Evolutionary conservation across 2,113 vertebrate species (phyloP).

Genomic region (Coracopsis vasa): DNA sequence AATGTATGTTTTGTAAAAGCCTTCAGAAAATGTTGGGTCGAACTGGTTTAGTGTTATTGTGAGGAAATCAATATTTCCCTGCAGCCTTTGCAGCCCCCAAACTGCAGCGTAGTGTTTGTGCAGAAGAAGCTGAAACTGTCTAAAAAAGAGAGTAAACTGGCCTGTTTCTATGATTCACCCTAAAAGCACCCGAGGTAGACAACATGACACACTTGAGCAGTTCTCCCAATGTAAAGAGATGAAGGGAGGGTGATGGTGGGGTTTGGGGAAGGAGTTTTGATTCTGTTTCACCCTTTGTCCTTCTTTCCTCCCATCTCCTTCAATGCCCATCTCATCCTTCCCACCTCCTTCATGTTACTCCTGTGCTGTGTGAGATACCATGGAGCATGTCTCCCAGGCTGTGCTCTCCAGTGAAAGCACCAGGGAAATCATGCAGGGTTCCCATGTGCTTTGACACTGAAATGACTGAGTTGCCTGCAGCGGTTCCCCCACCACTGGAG

Average conservation of each 20-base stretch:
- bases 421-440: background rate
- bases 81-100: constrained; percentile 42
- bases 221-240: background rate
- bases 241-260: background rate
- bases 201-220: background rate
- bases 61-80: constrained; percentile 66
- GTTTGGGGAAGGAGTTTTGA: background rate
- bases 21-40: constrained; percentile 52
- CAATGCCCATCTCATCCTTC: background rate
- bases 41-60: constrained; percentile 57
- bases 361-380: background rate
- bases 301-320: background rate
- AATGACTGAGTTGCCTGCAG: background rate
- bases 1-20: constrained; percentile 57
- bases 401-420: background rate
- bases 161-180: background rate
- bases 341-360: background rate
- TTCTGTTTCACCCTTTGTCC: background rate
- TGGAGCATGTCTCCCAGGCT: background rate
- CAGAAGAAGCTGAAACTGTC: constrained; percentile 25
- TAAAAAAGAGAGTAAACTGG: constrained; percentile 12
- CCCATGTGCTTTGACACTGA: rapidly evolving
- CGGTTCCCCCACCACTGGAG: rapidly evolving
- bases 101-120: constrained; percentile 37
- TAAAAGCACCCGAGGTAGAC: background rate